phyloP scores from a whole-genome alignment of 2,888 invertebrate genomes.

The Quadroppia sp. region DNA sequence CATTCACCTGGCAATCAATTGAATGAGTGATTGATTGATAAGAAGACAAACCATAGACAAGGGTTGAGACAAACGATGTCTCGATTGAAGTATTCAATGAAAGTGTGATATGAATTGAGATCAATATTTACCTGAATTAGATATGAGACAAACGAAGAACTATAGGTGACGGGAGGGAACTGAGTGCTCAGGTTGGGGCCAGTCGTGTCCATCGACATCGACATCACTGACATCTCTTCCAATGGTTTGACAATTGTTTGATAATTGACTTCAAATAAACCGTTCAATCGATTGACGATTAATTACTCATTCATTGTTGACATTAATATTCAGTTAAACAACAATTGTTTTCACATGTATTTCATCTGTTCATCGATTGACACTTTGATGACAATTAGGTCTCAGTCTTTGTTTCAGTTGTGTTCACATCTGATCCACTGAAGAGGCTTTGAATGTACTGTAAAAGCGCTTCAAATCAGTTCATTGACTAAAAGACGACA shows the following conservation, averaged over 20 bases:
- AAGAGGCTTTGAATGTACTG: constrained; percentile 5
- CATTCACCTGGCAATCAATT: no score
- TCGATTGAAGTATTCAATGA: not conserved
- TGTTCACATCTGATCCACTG: not conserved
- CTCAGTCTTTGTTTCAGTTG: not conserved
- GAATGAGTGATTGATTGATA: no score
- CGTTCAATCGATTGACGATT: no score
- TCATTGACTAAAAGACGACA: not conserved
- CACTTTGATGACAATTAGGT: not conserved
- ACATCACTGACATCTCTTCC: constrained; percentile 24
- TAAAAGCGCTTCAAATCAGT: constrained; percentile 27
- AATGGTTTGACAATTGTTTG: not conserved
- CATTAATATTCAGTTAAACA: not conserved
- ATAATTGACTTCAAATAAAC: not conserved
- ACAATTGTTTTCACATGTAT: not conserved
- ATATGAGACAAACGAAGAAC: constrained; percentile 46
- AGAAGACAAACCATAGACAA: no score
- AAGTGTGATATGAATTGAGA: not conserved
- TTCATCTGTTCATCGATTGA: not conserved
- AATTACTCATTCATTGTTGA: not conserved
- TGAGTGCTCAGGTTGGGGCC: constrained; percentile 38
- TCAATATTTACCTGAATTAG: constrained; percentile 45
- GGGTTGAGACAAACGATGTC: no score
- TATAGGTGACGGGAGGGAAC: constrained; percentile 47
- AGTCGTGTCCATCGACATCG: constrained; percentile 39